phyloP scores from a whole-genome alignment of 2,888 invertebrate genomes.

The Gisinianus flammeolus region DNA sequence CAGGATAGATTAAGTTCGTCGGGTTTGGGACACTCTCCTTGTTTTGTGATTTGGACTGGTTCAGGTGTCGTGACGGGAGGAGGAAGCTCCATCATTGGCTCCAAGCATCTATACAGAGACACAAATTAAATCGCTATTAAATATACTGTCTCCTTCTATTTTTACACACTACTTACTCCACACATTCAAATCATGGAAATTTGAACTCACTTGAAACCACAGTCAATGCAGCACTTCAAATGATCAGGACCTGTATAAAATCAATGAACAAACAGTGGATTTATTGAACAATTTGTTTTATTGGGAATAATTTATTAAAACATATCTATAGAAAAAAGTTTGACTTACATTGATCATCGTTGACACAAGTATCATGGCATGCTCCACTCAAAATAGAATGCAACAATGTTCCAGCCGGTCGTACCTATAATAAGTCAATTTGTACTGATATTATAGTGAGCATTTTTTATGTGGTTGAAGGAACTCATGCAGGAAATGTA shows the following conservation, averaged over 20 bases:
- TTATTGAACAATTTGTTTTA: too few relatives aligned
- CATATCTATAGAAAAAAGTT: too few relatives aligned
- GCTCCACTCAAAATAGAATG: slow-evolving; percentile 56
- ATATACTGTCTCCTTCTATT: too few relatives aligned
- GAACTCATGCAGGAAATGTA: too few relatives aligned
- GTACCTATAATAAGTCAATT: too few relatives aligned
- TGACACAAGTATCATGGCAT: slow-evolving; percentile 57
- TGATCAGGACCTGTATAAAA: slow-evolving; percentile 56
- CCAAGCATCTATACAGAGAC: slow-evolving; percentile 23
- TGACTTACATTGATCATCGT: slow-evolving; percentile 58
- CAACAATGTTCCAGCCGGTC: too few relatives aligned
- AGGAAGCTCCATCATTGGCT: slow-evolving; percentile 18
- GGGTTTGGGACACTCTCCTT: slow-evolving; percentile 48
- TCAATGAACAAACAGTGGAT: too few relatives aligned
- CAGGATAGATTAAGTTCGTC: slow-evolving; percentile 27
- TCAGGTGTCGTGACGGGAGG: slow-evolving; percentile 20
- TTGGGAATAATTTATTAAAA: too few relatives aligned
- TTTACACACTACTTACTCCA: too few relatives aligned
- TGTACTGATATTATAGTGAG: too few relatives aligned
- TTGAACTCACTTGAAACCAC: slow-evolving; percentile 58
- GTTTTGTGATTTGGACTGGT: slow-evolving; percentile 42
- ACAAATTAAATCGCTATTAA: not conserved
- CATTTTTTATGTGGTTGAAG: too few relatives aligned
- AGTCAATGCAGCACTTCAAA: slow-evolving; percentile 58
- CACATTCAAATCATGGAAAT: too few relatives aligned